Evolutionary conservation across 2,888 invertebrate genomes (phyloP).

Genomic region (Diarsia mendica): DNA sequence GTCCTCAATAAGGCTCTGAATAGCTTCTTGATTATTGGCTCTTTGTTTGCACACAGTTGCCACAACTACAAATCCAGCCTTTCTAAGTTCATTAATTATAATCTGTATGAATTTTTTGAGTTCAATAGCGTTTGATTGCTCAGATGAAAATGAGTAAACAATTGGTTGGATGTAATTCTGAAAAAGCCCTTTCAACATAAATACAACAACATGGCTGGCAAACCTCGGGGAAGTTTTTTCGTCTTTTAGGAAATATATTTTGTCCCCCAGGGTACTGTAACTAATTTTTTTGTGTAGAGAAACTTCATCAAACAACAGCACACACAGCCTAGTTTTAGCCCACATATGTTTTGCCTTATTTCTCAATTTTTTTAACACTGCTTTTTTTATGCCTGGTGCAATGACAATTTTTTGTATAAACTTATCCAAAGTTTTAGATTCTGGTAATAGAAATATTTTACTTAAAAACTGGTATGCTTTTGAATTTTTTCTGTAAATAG

Average conservation of each 20-base stretch:
- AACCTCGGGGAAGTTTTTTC: not conserved
- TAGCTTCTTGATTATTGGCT: constrained; percentile 40
- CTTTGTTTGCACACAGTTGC: constrained; percentile 57
- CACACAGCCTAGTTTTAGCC: constrained; percentile 18
- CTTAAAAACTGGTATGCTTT: constrained; percentile 20
- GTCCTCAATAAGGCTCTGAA: constrained; percentile 55
- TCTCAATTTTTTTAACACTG: constrained; percentile 12
- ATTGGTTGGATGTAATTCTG: constrained; percentile 55
- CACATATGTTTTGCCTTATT: not conserved
- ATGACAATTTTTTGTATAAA: constrained; percentile 20
- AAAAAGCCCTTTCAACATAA: constrained; percentile 48
- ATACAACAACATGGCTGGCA: constrained; percentile 50
- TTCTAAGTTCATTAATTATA: not conserved
- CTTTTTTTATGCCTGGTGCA: not conserved
- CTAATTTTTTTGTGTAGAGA: not conserved
- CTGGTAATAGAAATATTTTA: constrained; percentile 16
- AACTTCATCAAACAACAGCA: constrained; percentile 14
- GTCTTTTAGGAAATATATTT: not conserved
- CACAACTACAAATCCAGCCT: constrained; percentile 47
- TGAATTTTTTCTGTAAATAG: constrained; percentile 10
- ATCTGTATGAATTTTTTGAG: constrained; percentile 3
- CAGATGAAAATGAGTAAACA: constrained; percentile 48
- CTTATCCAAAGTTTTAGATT: constrained; percentile 12
- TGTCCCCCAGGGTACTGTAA: not conserved
- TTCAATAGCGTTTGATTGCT: not conserved